Evolutionary conservation across 2,888 invertebrate genomes (phyloP), one percentile per base, ranked within the genome.

Genomic region (Drosophila diplacantha): DNA sequence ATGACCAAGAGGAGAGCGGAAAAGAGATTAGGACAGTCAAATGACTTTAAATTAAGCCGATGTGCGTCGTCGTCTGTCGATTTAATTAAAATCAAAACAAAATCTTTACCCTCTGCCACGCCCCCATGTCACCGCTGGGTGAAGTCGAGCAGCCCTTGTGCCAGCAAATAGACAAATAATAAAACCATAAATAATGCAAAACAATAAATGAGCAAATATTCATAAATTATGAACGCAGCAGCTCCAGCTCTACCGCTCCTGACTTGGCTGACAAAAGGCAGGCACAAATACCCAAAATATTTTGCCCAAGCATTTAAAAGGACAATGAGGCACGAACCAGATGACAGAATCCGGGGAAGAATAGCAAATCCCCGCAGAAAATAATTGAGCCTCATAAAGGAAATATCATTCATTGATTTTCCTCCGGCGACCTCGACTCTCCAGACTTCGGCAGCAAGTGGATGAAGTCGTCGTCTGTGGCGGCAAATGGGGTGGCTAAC

Each of bases 391-490:
- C 80, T 66, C 77, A 75, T 84, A 83, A 79, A 78, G 76, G 76
- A 81, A 75, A 78, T 80, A 79, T 84, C 78, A 76, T 82, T 84
- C 85, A 83, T 83, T 83, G 85, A 83, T 85, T 83, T 83, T 79
- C 64, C 63, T 50, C 57, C 47, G 34, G 37, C 66, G 41, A 69
- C 65, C 46, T 51, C 65, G 61, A 47, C 44, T 46, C 44, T 20
- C 18, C 43, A 41, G 31, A 58, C 52, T 56, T 52, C 47, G 41
- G 56, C 60, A 58, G 71, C 82, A 63, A 78, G 77, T 78, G 83
- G 65, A 75, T 75, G 62, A 81, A 69, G 75, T 54, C 71, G 61
- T 73, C 24, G 26, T 46, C 14, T 24, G n/a, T 24, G 39, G 16
- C 18, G 44, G 18, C 14, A 22, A 26, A 22, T 32, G 52, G 65